Conservation (phyloP, 2,888 invertebrate genomes). For the Mycogona germanica region DNA sequence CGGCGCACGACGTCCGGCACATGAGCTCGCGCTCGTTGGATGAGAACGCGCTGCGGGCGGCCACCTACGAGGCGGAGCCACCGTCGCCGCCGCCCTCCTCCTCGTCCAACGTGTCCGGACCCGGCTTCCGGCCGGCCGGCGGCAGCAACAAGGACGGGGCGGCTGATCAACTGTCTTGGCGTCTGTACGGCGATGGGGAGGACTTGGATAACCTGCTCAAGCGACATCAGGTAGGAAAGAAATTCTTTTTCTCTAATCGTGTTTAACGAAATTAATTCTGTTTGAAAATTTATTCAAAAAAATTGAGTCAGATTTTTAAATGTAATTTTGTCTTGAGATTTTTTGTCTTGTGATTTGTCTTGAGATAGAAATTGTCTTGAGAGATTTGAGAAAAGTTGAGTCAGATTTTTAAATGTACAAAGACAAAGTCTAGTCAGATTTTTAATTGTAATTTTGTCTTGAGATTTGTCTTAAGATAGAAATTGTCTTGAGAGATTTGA, state of each 20-base stretch:
- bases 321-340: not conserved
- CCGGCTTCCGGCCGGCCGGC: not conserved
- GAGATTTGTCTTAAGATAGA: too few species aligned
- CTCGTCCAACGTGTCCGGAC: not conserved
- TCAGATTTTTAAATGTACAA: too few species aligned
- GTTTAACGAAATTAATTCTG: too few species aligned
- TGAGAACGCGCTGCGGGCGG: not conserved
- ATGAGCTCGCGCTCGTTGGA: constrained; percentile 5
- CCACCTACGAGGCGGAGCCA: not conserved
- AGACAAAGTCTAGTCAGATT: too few species aligned
- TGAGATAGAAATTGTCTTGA: too few species aligned
- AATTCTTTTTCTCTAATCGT: too few species aligned
- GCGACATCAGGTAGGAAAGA: constrained; percentile 15
- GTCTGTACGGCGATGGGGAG: constrained; percentile 10
- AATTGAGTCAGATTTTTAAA: too few species aligned
- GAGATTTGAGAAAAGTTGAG: too few species aligned
- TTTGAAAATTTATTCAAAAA: not conserved
- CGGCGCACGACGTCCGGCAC: not conserved
- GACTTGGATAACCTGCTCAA: constrained; percentile 11
- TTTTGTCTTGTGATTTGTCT: not conserved
- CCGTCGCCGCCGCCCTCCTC: not conserved
- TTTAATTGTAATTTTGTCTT: too few species aligned
- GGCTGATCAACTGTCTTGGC: constrained; percentile 5
- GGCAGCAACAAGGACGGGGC: not conserved
- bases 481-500: too few species aligned